phyloP scores from a whole-genome alignment of 1,140 invertebrate genomes.

The Cylas formicarius region DNA sequence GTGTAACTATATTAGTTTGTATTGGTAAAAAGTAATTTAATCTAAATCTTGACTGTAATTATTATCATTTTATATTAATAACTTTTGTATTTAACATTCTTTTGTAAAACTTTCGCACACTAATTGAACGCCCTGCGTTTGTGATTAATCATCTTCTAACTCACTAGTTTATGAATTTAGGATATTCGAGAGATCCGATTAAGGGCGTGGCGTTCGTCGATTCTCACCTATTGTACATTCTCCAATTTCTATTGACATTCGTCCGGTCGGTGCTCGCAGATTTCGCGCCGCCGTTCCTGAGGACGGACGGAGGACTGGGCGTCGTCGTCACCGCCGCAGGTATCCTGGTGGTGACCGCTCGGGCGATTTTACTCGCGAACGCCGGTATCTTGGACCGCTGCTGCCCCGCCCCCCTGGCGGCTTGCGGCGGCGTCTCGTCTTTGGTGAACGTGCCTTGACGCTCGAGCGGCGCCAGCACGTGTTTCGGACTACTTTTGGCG shows the following conservation, averaged over 20 bases:
- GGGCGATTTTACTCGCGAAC: constrained; percentile 21
- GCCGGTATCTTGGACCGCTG: constrained; percentile 34
- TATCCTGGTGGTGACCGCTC: constrained; percentile 20
- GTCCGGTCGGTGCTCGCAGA: constrained; percentile 36
- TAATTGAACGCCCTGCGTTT: too few relatives aligned
- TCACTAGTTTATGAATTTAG: too few relatives aligned
- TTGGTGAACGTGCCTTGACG: constrained; percentile 85
- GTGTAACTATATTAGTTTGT: too few relatives aligned
- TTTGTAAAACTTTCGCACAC: too few relatives aligned
- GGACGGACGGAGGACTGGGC: not conserved
- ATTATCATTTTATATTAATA: too few relatives aligned
- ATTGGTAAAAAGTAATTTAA: too few relatives aligned
- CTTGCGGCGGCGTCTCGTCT: constrained; percentile 49
- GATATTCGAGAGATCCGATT: too few relatives aligned
- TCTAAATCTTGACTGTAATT: too few relatives aligned
- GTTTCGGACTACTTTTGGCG: constrained; percentile 12
- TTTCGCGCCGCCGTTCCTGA: constrained; percentile 20
- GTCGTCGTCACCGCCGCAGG: constrained; percentile 9
- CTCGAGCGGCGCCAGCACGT: constrained; percentile 47
- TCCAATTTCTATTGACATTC: constrained; percentile 20
- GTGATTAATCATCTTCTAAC: too few relatives aligned
- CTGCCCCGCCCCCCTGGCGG: constrained; percentile 22
- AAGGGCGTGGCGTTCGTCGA: too few relatives aligned
- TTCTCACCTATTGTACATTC: constrained; percentile 27
- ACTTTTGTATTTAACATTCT: too few relatives aligned